Conservation (phyloP, 2,113 vertebrate genomes). For the Motacilla tschutschensis region DNA sequence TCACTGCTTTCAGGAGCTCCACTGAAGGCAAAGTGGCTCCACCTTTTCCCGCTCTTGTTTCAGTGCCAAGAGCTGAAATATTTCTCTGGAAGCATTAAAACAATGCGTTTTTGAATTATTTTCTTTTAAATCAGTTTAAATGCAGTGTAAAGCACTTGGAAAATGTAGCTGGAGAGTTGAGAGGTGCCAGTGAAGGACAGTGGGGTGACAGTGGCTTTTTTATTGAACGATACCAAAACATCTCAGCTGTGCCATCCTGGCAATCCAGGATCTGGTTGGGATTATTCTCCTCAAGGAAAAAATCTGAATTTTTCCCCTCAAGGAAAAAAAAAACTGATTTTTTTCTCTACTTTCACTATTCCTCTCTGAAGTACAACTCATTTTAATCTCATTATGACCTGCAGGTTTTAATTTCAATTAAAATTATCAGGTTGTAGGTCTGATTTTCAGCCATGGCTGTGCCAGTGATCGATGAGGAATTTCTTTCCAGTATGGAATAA, state of each 20-base stretch:
- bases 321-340: background rate
- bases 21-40: background rate
- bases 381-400: background rate
- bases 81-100: background rate
- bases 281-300: background rate
- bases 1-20: rapidly evolving
- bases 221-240: background rate
- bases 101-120: background rate
- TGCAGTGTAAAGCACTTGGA: background rate
- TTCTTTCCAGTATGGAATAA: background rate
- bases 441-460: background rate
- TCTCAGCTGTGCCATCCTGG: background rate
- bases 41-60: background rate
- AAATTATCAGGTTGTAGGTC: background rate
- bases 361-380: background rate
- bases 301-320: background rate
- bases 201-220: background rate
- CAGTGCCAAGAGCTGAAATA: background rate
- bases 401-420: background rate
- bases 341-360: background rate
- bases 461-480: background rate
- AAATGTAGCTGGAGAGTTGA: background rate
- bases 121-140: background rate
- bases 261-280: background rate
- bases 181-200: rapidly evolving